These are phyloP conservation scores for Hipposideros larvatus DNA, from an alignment of 2,797 vertebrate species.

Conservation along the genomic window DNA sequence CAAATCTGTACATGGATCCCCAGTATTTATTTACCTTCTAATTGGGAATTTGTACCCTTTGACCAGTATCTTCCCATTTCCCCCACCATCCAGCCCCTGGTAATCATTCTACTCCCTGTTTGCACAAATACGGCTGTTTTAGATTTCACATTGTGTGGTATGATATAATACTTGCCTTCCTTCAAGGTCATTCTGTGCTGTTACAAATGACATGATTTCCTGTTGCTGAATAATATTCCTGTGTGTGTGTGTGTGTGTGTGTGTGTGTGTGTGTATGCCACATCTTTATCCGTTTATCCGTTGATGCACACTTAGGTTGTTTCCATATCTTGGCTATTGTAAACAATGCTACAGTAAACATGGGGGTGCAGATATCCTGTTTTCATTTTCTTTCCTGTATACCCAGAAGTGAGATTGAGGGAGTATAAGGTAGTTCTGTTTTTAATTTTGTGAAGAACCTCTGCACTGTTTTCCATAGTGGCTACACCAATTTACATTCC, in stretches of 20 bases:
- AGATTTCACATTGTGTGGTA: background rate
- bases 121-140: background rate
- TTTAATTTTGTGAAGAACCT: background rate
- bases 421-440: background rate
- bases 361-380: background rate
- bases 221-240: background rate
- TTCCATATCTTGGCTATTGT: background rate
- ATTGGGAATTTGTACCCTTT: background rate
- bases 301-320: background rate
- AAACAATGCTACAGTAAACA: background rate
- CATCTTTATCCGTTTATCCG: background rate
- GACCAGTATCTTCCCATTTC: background rate
- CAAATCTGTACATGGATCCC: background rate
- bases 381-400: background rate
- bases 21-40: background rate
- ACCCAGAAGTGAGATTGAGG: background rate
- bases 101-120: background rate
- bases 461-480: background rate
- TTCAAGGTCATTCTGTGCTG: background rate
- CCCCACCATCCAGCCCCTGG: background rate
- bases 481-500: background rate
- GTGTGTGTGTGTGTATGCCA: no score
- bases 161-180: background rate
- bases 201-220: background rate
- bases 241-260: background rate